phyloP scores from a whole-genome alignment of 2,113 vertebrate species.

The Herpailurus yagouaroundi region DNA sequence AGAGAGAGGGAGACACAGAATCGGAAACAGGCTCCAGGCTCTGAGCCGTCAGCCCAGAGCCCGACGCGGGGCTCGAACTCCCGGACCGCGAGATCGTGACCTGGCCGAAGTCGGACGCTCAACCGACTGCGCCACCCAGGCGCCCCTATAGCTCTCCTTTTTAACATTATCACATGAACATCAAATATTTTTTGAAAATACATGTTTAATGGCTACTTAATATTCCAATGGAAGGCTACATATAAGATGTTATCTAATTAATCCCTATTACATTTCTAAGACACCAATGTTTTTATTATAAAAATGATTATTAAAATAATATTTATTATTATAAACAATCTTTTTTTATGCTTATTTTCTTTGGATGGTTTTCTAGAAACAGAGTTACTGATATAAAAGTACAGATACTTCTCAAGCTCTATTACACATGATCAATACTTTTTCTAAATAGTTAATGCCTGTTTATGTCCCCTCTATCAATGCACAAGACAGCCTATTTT shows the following conservation, averaged over 20 bases:
- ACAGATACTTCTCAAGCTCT: conserved; percentile 22
- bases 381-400: background rate
- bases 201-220: background rate
- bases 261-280: background rate
- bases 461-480: background rate
- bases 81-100: too few species aligned
- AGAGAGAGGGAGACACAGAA: too few species aligned
- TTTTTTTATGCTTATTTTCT: conserved; percentile 30
- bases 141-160: background rate
- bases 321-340: background rate
- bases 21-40: too few species aligned
- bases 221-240: background rate
- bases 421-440: background rate
- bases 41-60: too few species aligned
- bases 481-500: background rate
- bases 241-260: background rate
- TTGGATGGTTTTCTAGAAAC: conserved; percentile 17
- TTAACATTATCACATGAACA: background rate
- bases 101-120: too few species aligned
- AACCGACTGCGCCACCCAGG: too few species aligned
- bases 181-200: background rate
- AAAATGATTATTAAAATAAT: background rate
- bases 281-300: background rate
- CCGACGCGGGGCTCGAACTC: too few species aligned
- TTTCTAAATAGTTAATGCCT: background rate